Conservation (phyloP, 2,888 invertebrate genomes). For the Mystacides longicornis region DNA sequence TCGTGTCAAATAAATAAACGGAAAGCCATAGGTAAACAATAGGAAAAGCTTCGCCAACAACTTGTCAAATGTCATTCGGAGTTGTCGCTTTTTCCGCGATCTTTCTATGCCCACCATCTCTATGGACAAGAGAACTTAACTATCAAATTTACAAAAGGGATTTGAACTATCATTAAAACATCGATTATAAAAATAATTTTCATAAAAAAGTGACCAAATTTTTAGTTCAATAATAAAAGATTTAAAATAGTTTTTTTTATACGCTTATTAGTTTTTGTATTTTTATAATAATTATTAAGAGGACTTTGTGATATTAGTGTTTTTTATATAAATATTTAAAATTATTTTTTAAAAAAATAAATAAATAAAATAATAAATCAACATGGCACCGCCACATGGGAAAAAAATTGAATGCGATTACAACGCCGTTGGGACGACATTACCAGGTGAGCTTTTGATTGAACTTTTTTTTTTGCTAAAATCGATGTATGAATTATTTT, state of each 20-base stretch:
- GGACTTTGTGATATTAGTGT: neutral
- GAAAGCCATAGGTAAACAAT: neutral
- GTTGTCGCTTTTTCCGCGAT: neutral
- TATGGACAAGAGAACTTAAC: neutral
- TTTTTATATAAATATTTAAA: no score
- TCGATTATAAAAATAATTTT: neutral
- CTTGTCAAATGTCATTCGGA: neutral
- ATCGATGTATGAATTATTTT: neutral
- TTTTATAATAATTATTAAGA: neutral
- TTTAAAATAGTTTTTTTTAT: neutral
- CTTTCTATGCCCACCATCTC: neutral
- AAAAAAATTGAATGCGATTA: slow-evolving; percentile 18
- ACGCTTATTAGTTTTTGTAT: neutral
- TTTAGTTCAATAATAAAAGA: neutral
- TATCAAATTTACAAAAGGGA: neutral
- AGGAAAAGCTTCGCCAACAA: neutral
- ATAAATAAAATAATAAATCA: no score
- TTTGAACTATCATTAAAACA: neutral
- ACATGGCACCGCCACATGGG: slow-evolving; percentile 5
- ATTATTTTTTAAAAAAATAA: no score
- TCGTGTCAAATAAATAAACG: neutral
- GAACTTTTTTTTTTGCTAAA: neutral
- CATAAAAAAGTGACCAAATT: neutral
- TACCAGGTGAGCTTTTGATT: slow-evolving; percentile 12
- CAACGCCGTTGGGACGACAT: slow-evolving; percentile 14